Base-by-base conservation (phyloP, 2,888 invertebrate genomes). In the Himalopsyche anomala region DNA sequence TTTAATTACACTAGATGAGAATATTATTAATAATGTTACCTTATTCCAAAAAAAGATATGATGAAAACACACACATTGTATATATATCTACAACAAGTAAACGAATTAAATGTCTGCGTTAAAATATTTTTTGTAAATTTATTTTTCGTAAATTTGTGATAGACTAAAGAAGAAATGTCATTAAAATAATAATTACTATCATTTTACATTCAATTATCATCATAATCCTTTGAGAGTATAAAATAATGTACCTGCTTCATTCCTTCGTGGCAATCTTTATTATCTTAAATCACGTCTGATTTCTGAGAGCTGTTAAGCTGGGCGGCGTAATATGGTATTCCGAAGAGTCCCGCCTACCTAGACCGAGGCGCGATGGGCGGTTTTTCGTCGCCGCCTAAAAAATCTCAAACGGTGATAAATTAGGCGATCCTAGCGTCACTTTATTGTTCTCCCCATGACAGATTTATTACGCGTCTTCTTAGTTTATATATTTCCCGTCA, bases 381-480 rank as follows among this genome's bases (percentile, higher is more conserved):
- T 28, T 82, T 69, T 82, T 51, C 54, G 40, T 81, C 84, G 84
- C 55, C 40, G 85, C 82, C 83, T 74, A 62, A 86, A 83, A 85
- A 83, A 86, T 86, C 83, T 83, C 83, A 79, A 84, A 54, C 51
- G 83, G 54, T 56, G 69, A 19, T 83, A 87, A 85, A 87, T 86
- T 86, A 86, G 86, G 79, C 42, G 83, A 51, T 84, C 51, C 83
- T 56, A 55, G 80, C 69, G 84, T 55, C 82, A 80, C 74, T 87
- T 84, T 86, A 87, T 87, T 87, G 87, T 87, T 88, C 85, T 82
- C 84, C 51, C 79, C 83, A 17, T 85, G 85, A 88, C 81, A 82
- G 88, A 88, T 88, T 88, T 88, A 88, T 87, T 84, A 74, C 87
- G 80, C 85, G 84, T 88, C 87, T 82, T 87, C 83, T 86, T 51